Base-by-base conservation (phyloP, 2,888 invertebrate genomes). In the Tolmerus cingulatus region DNA sequence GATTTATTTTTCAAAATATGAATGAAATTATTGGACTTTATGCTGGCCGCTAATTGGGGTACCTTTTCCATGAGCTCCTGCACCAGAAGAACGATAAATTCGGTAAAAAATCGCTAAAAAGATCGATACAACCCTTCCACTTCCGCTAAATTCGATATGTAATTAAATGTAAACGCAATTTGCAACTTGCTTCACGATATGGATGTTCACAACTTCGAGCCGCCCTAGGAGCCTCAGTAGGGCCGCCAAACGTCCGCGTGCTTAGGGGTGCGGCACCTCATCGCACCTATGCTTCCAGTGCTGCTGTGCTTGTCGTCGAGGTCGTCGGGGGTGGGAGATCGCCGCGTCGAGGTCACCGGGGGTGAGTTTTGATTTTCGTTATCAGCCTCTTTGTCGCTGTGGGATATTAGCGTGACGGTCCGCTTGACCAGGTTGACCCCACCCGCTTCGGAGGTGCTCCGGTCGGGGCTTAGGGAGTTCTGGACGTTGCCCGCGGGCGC, bases 221-320 rank as follows among this genome's bases (percentile, higher is more conserved):
- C n/a, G 34, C 40, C 4, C 16, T 23, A 5, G 27, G 51, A 90
- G 90, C 91, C 92, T 92, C 92, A 96, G 92, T 96, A 96, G 19
- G 96, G 96, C 90, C 96, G 94, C 96, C 96, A 96, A 87, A 96
- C 96, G 90, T 96, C 96, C n/a, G 95, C 94, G 87, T 95, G 90
- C 91, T 92, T 93, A 91, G 91, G 93, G 90, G 91, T 92, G 90
- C 92, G 91, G 79, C 92, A 92, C 86, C 92, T 92, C 87, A 93
- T 93, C 87, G 93, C 92, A 85, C 92, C 93, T 86, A 91, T 90
- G 87, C 87, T 86, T 79, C 87, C 87, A 55, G 86, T 87, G 86
- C 27, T 87, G 77, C 85, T 82, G 27, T 89, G 81, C 30, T 86
- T 86, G 40, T 86, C 78, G 30, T 88, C 90, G 66, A 91, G 46